Percentiles rank a stretch among this genome's conserved stretches.
Conservation (phyloP, 2,797 vertebrate genomes). For the Lycodopsis pacificus region DNA sequence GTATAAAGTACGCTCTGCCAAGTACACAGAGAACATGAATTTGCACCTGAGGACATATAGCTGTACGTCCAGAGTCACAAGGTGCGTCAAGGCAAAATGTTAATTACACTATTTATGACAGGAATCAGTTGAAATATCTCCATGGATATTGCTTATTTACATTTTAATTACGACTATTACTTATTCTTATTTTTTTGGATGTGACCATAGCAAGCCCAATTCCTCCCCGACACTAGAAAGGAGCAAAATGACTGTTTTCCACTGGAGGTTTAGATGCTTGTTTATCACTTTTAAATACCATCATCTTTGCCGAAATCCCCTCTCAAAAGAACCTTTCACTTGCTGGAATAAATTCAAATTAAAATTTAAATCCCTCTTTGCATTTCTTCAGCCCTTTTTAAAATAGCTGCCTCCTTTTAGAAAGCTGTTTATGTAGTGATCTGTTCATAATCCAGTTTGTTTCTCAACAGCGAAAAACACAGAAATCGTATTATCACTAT, state of each 20-base stretch:
- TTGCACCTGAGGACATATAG: slow-evolving; percentile 77
- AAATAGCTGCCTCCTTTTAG: slow-evolving; percentile 93
- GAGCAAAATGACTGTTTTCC: slow-evolving; percentile 85
- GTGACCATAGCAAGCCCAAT: slow-evolving; percentile 84
- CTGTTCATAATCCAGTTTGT: slow-evolving; percentile 93
- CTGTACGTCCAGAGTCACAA: slow-evolving; percentile 69
- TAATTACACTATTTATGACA: slow-evolving; percentile 78
- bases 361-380: slow-evolving; percentile 93
- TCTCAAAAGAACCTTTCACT: slow-evolving; percentile 93
- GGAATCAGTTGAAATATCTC: slow-evolving; percentile 79
- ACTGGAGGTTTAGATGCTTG: slow-evolving; percentile 91
- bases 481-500: slow-evolving; percentile 92
- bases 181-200: slow-evolving; percentile 84
- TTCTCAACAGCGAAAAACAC: slow-evolving; percentile 91
- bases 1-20: slow-evolving; percentile 73
- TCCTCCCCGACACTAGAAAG: slow-evolving; percentile 85
- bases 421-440: slow-evolving; percentile 93
- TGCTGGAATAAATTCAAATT: slow-evolving; percentile 94
- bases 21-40: slow-evolving; percentile 70
- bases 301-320: slow-evolving; percentile 92
- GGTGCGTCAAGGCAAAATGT: slow-evolving; percentile 77
- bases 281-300: slow-evolving; percentile 93
- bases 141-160: slow-evolving; percentile 81
- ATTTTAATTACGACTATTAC: slow-evolving; percentile 86
- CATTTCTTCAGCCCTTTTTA: slow-evolving; percentile 92